Percentiles rank a stretch among this genome's conserved stretches.
Conservation (phyloP, 2,888 invertebrate species). For the Dolichomitus sp. region DNA sequence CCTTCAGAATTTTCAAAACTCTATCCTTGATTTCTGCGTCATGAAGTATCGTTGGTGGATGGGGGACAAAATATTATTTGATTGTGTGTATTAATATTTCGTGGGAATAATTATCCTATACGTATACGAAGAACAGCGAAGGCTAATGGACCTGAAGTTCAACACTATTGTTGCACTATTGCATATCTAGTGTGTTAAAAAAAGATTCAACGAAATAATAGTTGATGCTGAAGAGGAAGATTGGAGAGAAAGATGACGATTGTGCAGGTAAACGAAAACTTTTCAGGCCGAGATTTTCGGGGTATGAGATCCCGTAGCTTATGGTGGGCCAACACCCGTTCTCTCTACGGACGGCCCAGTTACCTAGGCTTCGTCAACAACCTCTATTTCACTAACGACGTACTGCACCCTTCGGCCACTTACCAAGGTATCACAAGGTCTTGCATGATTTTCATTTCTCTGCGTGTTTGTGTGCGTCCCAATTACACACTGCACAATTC, state of each 20-base stretch:
- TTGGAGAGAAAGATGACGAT: constrained; percentile 28
- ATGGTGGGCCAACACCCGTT: constrained; percentile 81
- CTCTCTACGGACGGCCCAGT: constrained; percentile 80
- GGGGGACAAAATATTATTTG: constrained; percentile 38
- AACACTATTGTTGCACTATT: neutral
- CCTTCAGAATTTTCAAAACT: constrained; percentile 18
- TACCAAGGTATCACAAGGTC: constrained; percentile 80
- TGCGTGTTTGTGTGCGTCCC: constrained; percentile 37
- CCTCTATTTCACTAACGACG: constrained; percentile 84
- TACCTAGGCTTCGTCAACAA: constrained; percentile 84
- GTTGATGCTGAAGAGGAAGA: constrained; percentile 14
- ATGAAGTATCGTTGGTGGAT: constrained; percentile 44
- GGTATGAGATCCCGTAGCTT: constrained; percentile 83
- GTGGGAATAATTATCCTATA: neutral
- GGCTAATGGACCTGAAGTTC: neutral
- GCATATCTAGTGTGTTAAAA: neutral
- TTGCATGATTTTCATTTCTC: constrained; percentile 67
- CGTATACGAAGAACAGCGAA: neutral
- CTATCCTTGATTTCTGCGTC: neutral
- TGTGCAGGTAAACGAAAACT: constrained; percentile 68
- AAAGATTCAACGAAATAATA: neutral
- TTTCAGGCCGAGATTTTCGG: constrained; percentile 83
- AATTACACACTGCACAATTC: constrained; percentile 9
- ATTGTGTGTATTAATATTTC: constrained; percentile 8
- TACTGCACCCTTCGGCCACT: constrained; percentile 79